A percentile compares a stretch with the other conserved stretches of the same genome.
These are phyloP conservation scores for Erpetoichthys calabaricus DNA, from an alignment of 2,797 vertebrate genomes.

Conservation along the genomic window DNA sequence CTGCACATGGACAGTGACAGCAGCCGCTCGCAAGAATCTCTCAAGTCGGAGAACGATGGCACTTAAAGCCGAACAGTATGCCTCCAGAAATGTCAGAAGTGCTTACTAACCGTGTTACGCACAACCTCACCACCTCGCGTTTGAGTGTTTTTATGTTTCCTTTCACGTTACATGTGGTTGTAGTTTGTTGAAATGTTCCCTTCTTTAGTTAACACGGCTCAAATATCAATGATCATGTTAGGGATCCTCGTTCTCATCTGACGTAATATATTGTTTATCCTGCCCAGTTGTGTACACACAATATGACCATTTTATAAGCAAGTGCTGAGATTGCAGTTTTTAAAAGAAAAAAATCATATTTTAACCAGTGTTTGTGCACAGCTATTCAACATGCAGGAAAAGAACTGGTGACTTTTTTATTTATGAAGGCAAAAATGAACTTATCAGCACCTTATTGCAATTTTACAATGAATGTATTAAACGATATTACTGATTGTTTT, in stretches of 20 bases:
- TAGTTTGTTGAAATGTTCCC: too few relatives aligned
- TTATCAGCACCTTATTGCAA: conserved; percentile 54
- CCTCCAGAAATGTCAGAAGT: background rate
- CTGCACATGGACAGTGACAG: conserved; percentile 37
- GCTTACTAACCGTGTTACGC: conserved; percentile 6
- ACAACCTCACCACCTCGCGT: conserved; percentile 20
- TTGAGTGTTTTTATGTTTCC: conserved; percentile 8
- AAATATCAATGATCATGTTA: too few relatives aligned
- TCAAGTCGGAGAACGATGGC: conserved; percentile 25
- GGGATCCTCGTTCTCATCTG: too few relatives aligned
- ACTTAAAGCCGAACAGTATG: conserved; percentile 13
- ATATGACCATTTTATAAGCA: too few relatives aligned
- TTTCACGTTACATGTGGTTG: too few relatives aligned
- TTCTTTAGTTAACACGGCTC: too few relatives aligned
- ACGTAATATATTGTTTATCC: too few relatives aligned
- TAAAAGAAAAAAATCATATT: too few relatives aligned
- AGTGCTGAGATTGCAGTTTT: too few relatives aligned
- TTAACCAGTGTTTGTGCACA: too few relatives aligned
- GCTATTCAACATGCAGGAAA: too few relatives aligned
- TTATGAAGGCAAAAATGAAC: conserved; percentile 12
- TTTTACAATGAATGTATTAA: conserved; percentile 66
- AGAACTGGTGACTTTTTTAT: background rate
- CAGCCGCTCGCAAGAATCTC: conserved; percentile 24
- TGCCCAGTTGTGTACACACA: too few relatives aligned
- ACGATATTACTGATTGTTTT: conserved; percentile 36